Percentiles rank a stretch among this genome's conserved stretches.
phyloP scores from a whole-genome alignment of 2,888 invertebrate genomes.

The Ferrisia virgata region DNA sequence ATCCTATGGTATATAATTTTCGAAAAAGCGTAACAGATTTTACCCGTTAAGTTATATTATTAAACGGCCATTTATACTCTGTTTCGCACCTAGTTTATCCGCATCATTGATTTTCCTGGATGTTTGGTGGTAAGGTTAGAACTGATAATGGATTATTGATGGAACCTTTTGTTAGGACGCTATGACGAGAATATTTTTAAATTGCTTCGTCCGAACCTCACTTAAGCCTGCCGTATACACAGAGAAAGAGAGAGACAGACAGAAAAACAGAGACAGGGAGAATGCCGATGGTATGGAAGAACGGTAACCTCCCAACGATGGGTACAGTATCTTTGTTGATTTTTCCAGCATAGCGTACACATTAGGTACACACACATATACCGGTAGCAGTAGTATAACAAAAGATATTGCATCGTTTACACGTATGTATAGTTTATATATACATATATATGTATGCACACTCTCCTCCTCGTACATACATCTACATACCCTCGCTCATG shows the following conservation, averaged over 20 bases:
- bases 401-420: background rate
- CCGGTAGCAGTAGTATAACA: background rate
- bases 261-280: background rate
- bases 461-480: background rate
- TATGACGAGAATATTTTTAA: slow-evolving; percentile 2
- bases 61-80: slow-evolving; percentile 14
- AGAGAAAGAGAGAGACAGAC: too few species aligned
- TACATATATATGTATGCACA: too few species aligned
- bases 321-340: background rate
- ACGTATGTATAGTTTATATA: background rate
- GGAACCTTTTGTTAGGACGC: slow-evolving; percentile 7
- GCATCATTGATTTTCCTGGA: slow-evolving; percentile 13
- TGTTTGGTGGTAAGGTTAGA: slow-evolving; percentile 8
- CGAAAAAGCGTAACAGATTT: slow-evolving; percentile 13
- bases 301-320: too few species aligned
- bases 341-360: background rate
- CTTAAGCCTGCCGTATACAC: background rate
- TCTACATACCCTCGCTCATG: background rate
- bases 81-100: slow-evolving; percentile 7
- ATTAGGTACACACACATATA: background rate
- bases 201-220: background rate
- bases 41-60: slow-evolving; percentile 7
- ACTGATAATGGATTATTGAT: slow-evolving; percentile 17
- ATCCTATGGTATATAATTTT: slow-evolving; percentile 1
- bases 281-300: background rate